These are phyloP conservation scores for Dasysyrphus tricinctus DNA, from an alignment of 2,888 invertebrate species.

Conservation along the genomic window DNA sequence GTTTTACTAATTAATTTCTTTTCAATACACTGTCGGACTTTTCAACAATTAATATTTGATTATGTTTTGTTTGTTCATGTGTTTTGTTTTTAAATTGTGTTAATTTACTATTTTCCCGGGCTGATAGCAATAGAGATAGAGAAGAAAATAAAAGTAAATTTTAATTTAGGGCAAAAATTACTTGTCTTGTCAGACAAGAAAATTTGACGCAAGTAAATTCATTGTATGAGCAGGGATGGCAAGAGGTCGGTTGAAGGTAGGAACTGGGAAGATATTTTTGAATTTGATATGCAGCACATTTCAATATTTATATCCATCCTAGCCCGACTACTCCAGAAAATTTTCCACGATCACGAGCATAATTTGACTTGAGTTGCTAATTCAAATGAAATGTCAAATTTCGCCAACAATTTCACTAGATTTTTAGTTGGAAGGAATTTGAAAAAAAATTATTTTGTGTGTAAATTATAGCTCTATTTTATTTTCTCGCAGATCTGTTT, in stretches of 20 bases:
- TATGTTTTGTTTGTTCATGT: neutral
- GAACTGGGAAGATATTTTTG: neutral
- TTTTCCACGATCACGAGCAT: too few relatives aligned
- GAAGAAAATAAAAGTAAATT: slow-evolving; percentile 37
- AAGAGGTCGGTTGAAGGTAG: neutral
- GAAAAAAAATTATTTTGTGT: too few relatives aligned
- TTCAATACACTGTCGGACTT: neutral
- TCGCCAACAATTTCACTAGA: too few relatives aligned
- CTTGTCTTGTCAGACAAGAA: slow-evolving; percentile 29
- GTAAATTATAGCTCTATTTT: too few relatives aligned
- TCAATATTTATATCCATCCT: neutral
- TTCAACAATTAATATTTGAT: slow-evolving; percentile 11
- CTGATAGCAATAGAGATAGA: slow-evolving; percentile 42
- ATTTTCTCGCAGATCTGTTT: too few relatives aligned
- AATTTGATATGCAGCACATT: neutral
- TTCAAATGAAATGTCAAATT: too few relatives aligned
- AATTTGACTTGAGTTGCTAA: too few relatives aligned
- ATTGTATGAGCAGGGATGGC: slow-evolving; percentile 3
- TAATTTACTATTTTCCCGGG: slow-evolving; percentile 54
- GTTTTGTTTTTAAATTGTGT: slow-evolving; percentile 44
- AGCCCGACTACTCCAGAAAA: too few relatives aligned
- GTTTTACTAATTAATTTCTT: neutral
- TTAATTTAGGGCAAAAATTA: slow-evolving; percentile 25
- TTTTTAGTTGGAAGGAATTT: too few relatives aligned
- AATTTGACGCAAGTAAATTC: neutral